These are phyloP conservation scores for Thaumatotibia leucotreta DNA, from an alignment of 1,140 invertebrate species.

Conservation along the genomic window DNA sequence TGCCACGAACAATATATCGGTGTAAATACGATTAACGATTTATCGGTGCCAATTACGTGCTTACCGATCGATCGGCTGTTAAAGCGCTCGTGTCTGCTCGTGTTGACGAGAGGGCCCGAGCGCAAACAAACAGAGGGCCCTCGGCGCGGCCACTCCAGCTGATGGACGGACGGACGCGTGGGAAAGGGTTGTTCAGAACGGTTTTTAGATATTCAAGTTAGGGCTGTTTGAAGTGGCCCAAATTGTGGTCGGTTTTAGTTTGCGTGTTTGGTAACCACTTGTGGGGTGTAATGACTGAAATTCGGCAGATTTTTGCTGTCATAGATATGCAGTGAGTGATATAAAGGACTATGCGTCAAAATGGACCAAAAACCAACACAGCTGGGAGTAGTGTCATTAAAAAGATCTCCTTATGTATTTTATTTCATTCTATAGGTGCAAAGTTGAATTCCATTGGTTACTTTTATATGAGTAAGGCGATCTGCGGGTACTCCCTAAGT, in stretches of 20 bases:
- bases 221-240: background rate
- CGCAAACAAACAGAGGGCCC: background rate
- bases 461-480: no score
- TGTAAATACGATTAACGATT: background rate
- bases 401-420: no score
- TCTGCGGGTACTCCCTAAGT: no score
- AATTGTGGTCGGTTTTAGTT: background rate
- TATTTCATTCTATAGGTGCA: no score
- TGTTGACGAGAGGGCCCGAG: background rate
- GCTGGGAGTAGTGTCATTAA: no score
- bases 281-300: background rate
- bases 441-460: no score
- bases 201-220: background rate
- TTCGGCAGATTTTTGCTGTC: background rate
- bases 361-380: no score
- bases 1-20: background rate
- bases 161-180: background rate
- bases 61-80: background rate
- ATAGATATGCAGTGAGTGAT: no score
- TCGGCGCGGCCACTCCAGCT: background rate
- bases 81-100: background rate
- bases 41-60: background rate
- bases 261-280: background rate
- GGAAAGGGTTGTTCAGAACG: background rate
- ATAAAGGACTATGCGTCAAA: no score